A percentile compares a stretch with the other conserved stretches of the same genome.
Evolutionary conservation across 2,797 vertebrate species (phyloP).

Genomic region (Gadopsis marmoratus): DNA sequence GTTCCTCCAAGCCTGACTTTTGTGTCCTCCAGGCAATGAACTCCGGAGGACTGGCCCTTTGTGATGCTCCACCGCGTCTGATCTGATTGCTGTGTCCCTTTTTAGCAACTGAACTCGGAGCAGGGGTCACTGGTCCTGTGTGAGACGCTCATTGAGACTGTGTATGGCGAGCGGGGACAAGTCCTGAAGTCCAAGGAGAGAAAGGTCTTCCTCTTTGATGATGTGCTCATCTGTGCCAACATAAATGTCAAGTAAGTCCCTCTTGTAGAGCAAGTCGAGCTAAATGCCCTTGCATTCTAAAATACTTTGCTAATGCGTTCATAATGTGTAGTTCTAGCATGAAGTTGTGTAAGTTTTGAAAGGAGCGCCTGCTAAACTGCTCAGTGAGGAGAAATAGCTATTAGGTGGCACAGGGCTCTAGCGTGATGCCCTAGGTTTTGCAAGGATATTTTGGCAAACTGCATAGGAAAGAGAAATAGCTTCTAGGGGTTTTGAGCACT

Average conservation of each 20-base stretch:
- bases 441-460: constrained; percentile 72
- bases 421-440: constrained; percentile 60
- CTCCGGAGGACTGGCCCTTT: constrained; percentile 66
- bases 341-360: constrained; percentile 34
- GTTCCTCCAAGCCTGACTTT: constrained; percentile 54
- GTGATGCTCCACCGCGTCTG: constrained; percentile 61
- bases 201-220: constrained; percentile 94
- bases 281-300: constrained; percentile 32
- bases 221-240: constrained; percentile 94
- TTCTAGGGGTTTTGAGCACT: constrained; percentile 65
- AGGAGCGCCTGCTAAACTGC: constrained; percentile 43
- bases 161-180: constrained; percentile 94
- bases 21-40: constrained; percentile 57
- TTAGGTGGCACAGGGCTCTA: constrained; percentile 60
- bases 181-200: constrained; percentile 97
- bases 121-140: constrained; percentile 94
- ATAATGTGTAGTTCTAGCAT: constrained; percentile 25
- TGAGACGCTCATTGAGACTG: constrained; percentile 94
- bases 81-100: constrained; percentile 75
- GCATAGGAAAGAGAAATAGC: constrained; percentile 71
- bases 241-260: constrained; percentile 95
- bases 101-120: constrained; percentile 91
- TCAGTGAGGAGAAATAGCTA: constrained; percentile 46
- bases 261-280: constrained; percentile 26
- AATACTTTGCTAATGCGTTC: constrained; percentile 41